A percentile compares a stretch with the other conserved stretches of the same genome.
phyloP scores from a whole-genome alignment of 2,888 invertebrate species.

The Drosophila robusta region DNA sequence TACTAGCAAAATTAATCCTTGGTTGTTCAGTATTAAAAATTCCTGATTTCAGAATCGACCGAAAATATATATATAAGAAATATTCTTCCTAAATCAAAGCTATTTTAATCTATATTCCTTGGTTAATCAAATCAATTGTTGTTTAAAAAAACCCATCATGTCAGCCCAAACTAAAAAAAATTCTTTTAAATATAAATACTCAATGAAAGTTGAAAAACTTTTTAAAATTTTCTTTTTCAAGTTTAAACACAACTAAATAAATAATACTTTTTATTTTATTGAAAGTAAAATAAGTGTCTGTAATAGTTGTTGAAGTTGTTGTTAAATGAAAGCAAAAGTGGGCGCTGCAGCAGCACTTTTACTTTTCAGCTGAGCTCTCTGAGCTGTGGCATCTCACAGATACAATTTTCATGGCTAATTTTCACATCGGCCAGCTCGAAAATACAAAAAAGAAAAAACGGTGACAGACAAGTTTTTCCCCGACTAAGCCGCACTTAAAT shows the following conservation, averaged over 20 bases:
- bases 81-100: too few relatives aligned
- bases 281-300: conserved; percentile 20
- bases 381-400: conserved; percentile 29
- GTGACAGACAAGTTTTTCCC: conserved; percentile 66
- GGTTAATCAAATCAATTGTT: too few relatives aligned
- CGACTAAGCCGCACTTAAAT: conserved; percentile 29
- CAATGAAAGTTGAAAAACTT: conserved; percentile 18
- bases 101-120: too few relatives aligned
- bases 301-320: conserved; percentile 15
- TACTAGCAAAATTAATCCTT: too few relatives aligned
- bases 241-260: conserved; percentile 6
- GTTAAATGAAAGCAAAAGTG: conserved; percentile 74
- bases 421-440: conserved; percentile 32
- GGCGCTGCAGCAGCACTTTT: conserved; percentile 68
- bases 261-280: conserved; percentile 25
- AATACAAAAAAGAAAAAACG: conserved; percentile 3
- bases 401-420: conserved; percentile 54
- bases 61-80: too few relatives aligned
- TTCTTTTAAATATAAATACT: too few relatives aligned
- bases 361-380: conserved; percentile 64
- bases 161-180: too few relatives aligned
- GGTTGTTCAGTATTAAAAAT: too few relatives aligned
- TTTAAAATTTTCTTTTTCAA: background rate
- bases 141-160: too few relatives aligned
- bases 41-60: too few relatives aligned